phyloP scores from a whole-genome alignment of 2,888 invertebrate genomes.

The Abrostola triplasia region DNA sequence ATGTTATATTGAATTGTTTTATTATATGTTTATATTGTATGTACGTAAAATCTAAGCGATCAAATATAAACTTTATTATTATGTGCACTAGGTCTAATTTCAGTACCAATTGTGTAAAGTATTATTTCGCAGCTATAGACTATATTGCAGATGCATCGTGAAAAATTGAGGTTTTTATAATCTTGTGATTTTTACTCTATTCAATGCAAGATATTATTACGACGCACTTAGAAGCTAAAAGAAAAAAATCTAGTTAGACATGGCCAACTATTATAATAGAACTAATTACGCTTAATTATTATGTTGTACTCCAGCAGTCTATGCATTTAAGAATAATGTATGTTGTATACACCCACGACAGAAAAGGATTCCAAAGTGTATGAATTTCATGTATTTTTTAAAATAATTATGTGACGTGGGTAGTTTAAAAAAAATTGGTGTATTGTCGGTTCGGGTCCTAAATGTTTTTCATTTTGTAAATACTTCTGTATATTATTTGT shows the following conservation, averaged over 20 bases:
- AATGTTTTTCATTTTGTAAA: slow-evolving; percentile 12
- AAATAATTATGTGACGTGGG: background rate
- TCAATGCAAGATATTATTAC: no score
- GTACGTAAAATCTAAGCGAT: slow-evolving; percentile 13
- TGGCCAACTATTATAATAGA: no score
- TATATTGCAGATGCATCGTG: no score
- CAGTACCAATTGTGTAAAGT: slow-evolving; percentile 15
- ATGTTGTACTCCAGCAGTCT: background rate
- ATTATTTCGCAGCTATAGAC: background rate
- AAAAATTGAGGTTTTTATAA: no score
- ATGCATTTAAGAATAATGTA: no score
- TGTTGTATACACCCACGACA: no score
- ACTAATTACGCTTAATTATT: background rate
- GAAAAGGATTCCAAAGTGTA: no score
- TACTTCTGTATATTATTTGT: slow-evolving; percentile 33
- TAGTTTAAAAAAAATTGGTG: background rate
- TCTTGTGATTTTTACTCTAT: no score
- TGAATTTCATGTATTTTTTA: no score
- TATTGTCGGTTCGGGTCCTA: slow-evolving; percentile 1
- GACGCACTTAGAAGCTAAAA: no score
- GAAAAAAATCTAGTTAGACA: no score
- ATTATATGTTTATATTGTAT: slow-evolving; percentile 24
- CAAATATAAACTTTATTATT: slow-evolving; percentile 27
- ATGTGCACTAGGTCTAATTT: slow-evolving; percentile 27
- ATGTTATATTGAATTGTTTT: slow-evolving; percentile 17